Evolutionary conservation across 2,888 invertebrate species (phyloP).

Genomic region (Meiosimyza platycephala): DNA sequence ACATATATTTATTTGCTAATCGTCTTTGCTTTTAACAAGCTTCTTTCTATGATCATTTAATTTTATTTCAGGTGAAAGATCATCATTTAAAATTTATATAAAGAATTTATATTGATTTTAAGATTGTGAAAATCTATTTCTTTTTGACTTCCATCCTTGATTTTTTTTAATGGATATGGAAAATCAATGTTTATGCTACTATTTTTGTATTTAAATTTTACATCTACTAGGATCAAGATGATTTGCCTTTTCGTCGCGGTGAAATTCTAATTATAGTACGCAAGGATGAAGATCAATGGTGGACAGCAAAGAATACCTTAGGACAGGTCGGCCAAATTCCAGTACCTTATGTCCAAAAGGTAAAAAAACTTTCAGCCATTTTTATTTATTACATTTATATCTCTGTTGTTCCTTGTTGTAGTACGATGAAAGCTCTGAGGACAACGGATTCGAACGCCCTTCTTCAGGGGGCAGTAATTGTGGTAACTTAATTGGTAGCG

Average conservation of each 20-base stretch:
- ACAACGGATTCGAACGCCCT: constrained; percentile 58
- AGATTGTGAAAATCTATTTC: no score
- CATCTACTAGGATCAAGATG: constrained; percentile 85
- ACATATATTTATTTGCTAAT: no score
- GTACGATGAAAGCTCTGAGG: constrained; percentile 60
- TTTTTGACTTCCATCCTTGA: no score
- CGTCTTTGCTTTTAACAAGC: no score
- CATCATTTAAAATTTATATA: no score
- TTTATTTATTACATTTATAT: not conserved
- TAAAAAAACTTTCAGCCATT: constrained; percentile 53
- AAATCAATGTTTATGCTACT: not conserved
- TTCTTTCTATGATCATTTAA: no score
- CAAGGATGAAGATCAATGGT: constrained; percentile 98
- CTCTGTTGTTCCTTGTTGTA: constrained; percentile 36
- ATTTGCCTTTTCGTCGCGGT: constrained; percentile 94
- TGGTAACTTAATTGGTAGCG: constrained; percentile 52
- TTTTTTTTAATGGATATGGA: not conserved
- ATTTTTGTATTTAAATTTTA: not conserved
- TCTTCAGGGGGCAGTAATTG: constrained; percentile 57
- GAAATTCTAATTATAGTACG: constrained; percentile 92
- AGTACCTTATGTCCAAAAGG: constrained; percentile 93
- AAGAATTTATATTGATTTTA: no score
- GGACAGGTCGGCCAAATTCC: constrained; percentile 95
- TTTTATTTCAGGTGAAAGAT: no score
- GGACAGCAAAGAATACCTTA: constrained; percentile 91